phyloP scores from a whole-genome alignment of 2,888 invertebrate genomes.

The Plusia festucae region DNA sequence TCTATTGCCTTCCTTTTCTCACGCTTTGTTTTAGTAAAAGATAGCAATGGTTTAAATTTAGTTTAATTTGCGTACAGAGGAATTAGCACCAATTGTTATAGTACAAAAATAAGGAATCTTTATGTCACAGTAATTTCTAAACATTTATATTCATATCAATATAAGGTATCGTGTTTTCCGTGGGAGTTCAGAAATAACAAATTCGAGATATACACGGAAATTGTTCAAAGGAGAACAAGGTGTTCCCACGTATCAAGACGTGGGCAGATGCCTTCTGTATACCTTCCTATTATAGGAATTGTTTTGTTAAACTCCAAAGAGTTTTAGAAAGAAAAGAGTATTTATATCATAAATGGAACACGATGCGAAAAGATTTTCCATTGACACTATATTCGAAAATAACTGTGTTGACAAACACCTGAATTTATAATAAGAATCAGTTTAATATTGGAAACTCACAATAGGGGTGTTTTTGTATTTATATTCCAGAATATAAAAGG shows the following conservation, averaged over 20 bases:
- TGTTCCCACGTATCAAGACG: background rate
- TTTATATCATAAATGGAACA: background rate
- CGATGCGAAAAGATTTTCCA: background rate
- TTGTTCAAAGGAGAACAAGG: background rate
- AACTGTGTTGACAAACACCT: background rate
- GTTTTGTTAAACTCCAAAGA: constrained; percentile 2
- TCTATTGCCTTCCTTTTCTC: too few relatives aligned
- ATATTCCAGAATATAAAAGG: too few relatives aligned
- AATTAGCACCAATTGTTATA: too few relatives aligned
- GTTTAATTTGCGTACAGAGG: too few relatives aligned
- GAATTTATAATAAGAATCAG: background rate
- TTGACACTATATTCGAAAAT: background rate
- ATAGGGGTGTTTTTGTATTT: too few relatives aligned
- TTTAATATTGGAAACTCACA: too few relatives aligned
- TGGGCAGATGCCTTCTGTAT: background rate
- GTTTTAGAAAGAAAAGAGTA: background rate
- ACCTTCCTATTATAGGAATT: background rate
- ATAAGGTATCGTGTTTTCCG: background rate
- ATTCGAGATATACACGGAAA: background rate
- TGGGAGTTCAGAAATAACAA: background rate
- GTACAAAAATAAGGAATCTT: too few relatives aligned
- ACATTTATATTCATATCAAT: too few relatives aligned
- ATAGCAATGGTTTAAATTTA: too few relatives aligned
- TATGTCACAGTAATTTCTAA: too few relatives aligned
- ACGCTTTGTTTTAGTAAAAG: too few relatives aligned